These are phyloP conservation scores for Coendou prehensilis DNA, from an alignment of 2,797 vertebrate species.

Conservation along the genomic window DNA sequence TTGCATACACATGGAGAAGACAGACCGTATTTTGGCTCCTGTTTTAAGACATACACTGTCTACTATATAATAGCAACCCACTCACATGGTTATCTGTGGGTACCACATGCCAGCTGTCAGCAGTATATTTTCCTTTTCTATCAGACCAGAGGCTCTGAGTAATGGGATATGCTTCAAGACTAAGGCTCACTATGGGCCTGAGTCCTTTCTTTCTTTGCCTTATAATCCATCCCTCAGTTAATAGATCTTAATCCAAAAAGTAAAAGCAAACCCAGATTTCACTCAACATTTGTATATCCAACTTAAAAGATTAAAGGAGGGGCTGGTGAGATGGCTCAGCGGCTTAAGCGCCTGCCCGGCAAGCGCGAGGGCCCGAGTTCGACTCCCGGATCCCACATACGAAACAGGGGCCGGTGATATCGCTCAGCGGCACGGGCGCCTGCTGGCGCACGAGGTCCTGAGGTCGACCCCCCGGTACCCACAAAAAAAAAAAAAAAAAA, in stretches of 20 bases:
- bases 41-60: neutral
- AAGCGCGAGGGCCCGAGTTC: too few relatives aligned
- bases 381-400: too few relatives aligned
- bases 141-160: neutral
- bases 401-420: too few relatives aligned
- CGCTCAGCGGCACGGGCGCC: too few relatives aligned
- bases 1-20: neutral
- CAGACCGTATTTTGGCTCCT: neutral
- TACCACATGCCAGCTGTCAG: neutral
- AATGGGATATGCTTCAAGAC: neutral
- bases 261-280: neutral
- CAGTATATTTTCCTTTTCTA: neutral
- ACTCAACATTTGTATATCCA: neutral
- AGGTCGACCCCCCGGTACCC: too few relatives aligned
- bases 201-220: neutral
- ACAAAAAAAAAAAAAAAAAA: too few relatives aligned
- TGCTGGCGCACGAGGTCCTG: too few relatives aligned
- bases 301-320: slow-evolving; percentile 3
- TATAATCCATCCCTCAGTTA: neutral
- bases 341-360: too few relatives aligned
- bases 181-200: neutral
- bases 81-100: neutral
- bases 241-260: neutral
- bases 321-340: too few relatives aligned
- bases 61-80: neutral